Evolutionary conservation across 2,888 invertebrate genomes (phyloP).

Genomic region (Parnassius mnemosyne): DNA sequence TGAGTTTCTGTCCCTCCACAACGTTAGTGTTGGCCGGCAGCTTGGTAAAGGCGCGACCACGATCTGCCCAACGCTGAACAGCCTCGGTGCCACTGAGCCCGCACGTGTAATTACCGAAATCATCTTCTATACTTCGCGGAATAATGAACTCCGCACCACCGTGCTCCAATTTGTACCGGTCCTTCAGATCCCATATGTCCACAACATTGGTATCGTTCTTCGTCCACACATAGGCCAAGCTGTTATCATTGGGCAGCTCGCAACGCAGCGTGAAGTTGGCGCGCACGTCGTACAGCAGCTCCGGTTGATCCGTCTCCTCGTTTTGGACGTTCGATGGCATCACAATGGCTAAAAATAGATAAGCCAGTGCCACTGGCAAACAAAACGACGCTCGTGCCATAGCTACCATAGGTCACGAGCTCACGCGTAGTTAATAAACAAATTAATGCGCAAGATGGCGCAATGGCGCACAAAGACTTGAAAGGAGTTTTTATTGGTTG

Average conservation of each 20-base stretch:
- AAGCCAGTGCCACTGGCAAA: constrained; percentile 41
- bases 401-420: constrained; percentile 17
- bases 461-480: constrained; percentile 5
- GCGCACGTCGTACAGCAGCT: constrained; percentile 46
- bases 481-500: too few species aligned
- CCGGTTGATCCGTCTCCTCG: constrained; percentile 13
- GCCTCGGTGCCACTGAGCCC: constrained; percentile 31
- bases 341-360: constrained; percentile 60
- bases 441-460: constrained; percentile 21
- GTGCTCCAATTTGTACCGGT: constrained; percentile 59
- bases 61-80: constrained; percentile 45
- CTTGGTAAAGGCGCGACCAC: constrained; percentile 80
- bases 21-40: constrained; percentile 83
- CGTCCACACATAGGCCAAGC: constrained; percentile 48
- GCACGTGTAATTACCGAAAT: constrained; percentile 86
- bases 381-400: constrained; percentile 37
- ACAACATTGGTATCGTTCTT: constrained; percentile 67
- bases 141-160: constrained; percentile 51
- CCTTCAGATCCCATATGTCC: constrained; percentile 52
- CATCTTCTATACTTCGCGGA: constrained; percentile 72
- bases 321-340: constrained; percentile 55
- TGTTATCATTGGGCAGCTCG: constrained; percentile 37
- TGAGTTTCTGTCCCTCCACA: constrained; percentile 91
- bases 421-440: background rate
- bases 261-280: constrained; percentile 50